These are phyloP conservation scores for Amphimallon solstitiale DNA, from an alignment of 2,888 invertebrate genomes.

Conservation along the genomic window DNA sequence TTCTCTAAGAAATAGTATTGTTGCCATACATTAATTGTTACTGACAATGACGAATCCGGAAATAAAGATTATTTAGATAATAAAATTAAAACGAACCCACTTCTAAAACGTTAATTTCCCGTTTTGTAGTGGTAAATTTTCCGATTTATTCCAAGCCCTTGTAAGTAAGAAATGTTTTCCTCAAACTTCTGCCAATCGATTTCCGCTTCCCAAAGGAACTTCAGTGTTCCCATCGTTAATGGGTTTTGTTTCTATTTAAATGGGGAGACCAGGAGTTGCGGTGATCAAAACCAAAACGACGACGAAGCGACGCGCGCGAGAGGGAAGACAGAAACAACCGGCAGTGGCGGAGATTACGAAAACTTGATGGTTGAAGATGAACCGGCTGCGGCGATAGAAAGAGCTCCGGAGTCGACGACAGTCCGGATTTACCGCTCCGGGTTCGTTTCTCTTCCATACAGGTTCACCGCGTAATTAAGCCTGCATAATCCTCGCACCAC, in stretches of 20 bases:
- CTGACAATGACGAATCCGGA: no score
- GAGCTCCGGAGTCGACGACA: slow-evolving; percentile 45
- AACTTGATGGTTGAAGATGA: no score
- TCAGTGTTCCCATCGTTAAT: not conserved
- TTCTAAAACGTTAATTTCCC: slow-evolving; percentile 4
- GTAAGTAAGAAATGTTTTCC: no score
- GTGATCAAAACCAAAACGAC: not conserved
- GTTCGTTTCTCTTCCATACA: slow-evolving; percentile 44
- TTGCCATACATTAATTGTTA: no score
- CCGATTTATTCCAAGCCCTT: not conserved
- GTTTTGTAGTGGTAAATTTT: slow-evolving; percentile 3
- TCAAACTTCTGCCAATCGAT: not conserved
- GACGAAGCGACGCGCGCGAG: not conserved
- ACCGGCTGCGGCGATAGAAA: no score
- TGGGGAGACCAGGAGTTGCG: slow-evolving; percentile 6
- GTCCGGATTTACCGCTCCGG: slow-evolving; percentile 50
- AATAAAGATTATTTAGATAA: not conserved
- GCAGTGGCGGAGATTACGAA: no score
- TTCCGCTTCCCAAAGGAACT: not conserved
- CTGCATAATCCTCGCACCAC: slow-evolving; percentile 54
- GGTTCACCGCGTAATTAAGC: slow-evolving; percentile 57
- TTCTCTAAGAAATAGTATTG: no score
- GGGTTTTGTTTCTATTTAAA: slow-evolving; percentile 16
- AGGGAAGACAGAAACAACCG: not conserved
- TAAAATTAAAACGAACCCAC: not conserved